Evolutionary conservation across 2,888 invertebrate species (phyloP).

Genomic region (Boloria euphrosyne): DNA sequence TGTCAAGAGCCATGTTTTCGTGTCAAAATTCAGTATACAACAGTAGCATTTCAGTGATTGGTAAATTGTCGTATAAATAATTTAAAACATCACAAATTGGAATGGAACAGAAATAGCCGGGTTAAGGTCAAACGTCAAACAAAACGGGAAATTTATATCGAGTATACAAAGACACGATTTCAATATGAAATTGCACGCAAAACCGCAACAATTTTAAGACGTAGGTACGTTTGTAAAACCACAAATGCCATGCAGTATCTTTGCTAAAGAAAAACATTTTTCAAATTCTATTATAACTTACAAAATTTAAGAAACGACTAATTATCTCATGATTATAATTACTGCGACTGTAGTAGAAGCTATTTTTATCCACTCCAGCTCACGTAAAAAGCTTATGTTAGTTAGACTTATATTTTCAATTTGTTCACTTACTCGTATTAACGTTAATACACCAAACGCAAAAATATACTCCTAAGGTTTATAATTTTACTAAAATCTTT

Average conservation of each 20-base stretch:
- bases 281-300: not conserved
- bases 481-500: no score
- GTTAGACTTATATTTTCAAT: no score
- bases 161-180: conserved; percentile 26
- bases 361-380: no score
- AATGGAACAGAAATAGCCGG: conserved; percentile 29
- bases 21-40: not conserved
- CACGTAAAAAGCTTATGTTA: no score
- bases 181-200: conserved; percentile 28
- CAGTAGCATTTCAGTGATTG: conserved; percentile 11
- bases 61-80: conserved; percentile 22
- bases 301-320: no score
- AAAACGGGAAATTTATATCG: conserved; percentile 27
- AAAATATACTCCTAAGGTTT: no score
- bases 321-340: no score
- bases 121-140: conserved; percentile 36
- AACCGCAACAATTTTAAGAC: conserved; percentile 1
- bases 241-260: not conserved
- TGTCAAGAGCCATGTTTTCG: no score
- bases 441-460: no score
- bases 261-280: not conserved
- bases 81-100: conserved; percentile 26
- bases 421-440: no score
- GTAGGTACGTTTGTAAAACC: not conserved
- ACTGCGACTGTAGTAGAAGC: no score